Conservation (phyloP, 2,113 vertebrate species). For the Arizona elegans region DNA sequence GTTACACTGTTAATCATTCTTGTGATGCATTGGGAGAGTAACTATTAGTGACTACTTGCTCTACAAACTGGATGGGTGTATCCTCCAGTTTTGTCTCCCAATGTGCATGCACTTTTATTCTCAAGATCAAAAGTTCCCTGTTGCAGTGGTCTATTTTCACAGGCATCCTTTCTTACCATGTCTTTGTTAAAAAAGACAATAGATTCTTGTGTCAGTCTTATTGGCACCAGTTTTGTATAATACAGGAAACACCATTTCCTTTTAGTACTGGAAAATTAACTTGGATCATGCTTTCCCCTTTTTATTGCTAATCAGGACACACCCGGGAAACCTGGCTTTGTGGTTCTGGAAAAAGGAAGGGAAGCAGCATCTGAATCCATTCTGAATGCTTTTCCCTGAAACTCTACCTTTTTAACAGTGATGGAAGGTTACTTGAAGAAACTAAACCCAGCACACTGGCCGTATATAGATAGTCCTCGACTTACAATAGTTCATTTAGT, state of each 20-base stretch:
- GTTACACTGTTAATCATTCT: not conserved
- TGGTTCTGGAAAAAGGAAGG: slow-evolving; percentile 66
- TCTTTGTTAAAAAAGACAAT: slow-evolving; percentile 78
- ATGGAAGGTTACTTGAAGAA: not conserved
- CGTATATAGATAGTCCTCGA: not conserved
- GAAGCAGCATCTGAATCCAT: slow-evolving; percentile 56
- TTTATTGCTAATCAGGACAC: slow-evolving; percentile 78
- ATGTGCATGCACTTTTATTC: not conserved
- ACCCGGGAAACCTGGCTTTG: slow-evolving; percentile 73
- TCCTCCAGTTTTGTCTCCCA: not conserved
- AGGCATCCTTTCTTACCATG: slow-evolving; percentile 70
- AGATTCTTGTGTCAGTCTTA: slow-evolving; percentile 74
- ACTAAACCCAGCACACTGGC: not conserved
- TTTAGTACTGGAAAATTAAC: slow-evolving; percentile 79
- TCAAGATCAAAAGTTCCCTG: slow-evolving; percentile 70
- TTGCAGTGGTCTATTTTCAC: slow-evolving; percentile 72
- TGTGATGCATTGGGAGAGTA: not conserved
- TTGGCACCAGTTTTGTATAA: slow-evolving; percentile 78
- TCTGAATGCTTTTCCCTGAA: slow-evolving; percentile 43
- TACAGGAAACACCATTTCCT: slow-evolving; percentile 83
- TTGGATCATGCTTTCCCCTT: slow-evolving; percentile 78
- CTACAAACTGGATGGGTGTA: not conserved
- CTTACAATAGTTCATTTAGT: too few species aligned
- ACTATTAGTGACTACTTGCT: not conserved
- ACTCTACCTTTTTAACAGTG: not conserved